Conservation (phyloP, 2,113 vertebrate species). For the Suricata suricatta region DNA sequence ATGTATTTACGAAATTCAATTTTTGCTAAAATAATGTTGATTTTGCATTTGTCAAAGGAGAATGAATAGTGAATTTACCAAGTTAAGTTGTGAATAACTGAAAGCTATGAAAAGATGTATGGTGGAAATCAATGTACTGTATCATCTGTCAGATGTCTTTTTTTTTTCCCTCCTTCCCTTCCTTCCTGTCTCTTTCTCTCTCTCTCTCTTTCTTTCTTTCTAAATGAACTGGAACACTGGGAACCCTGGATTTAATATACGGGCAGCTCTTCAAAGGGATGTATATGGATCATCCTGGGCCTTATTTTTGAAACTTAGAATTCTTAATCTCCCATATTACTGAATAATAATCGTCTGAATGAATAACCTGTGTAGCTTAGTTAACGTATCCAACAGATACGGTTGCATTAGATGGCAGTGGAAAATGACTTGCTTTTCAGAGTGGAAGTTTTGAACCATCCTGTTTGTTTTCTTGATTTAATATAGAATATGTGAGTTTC, state of each 20-base stretch:
- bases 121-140: not conserved
- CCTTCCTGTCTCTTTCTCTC: too few relatives aligned
- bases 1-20: not conserved
- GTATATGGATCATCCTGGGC: not conserved
- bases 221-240: not conserved
- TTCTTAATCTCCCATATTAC: not conserved
- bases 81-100: not conserved
- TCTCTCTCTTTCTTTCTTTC: too few relatives aligned
- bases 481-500: not conserved
- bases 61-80: not conserved
- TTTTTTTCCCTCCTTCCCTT: too few relatives aligned
- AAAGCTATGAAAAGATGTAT: not conserved
- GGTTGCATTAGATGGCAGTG: not conserved
- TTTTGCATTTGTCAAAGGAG: conserved; percentile 1
- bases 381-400: not conserved
- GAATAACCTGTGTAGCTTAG: not conserved
- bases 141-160: not conserved
- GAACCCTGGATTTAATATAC: not conserved
- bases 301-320: not conserved
- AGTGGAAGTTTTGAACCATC: not conserved
- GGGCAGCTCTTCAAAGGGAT: not conserved
- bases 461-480: conserved; percentile 24
- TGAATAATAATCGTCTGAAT: not conserved
- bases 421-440: conserved; percentile 41
- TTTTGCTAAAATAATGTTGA: not conserved